These are phyloP conservation scores for Drosophila sturtevanti DNA, from an alignment of 1,140 invertebrate species.

Conservation along the genomic window DNA sequence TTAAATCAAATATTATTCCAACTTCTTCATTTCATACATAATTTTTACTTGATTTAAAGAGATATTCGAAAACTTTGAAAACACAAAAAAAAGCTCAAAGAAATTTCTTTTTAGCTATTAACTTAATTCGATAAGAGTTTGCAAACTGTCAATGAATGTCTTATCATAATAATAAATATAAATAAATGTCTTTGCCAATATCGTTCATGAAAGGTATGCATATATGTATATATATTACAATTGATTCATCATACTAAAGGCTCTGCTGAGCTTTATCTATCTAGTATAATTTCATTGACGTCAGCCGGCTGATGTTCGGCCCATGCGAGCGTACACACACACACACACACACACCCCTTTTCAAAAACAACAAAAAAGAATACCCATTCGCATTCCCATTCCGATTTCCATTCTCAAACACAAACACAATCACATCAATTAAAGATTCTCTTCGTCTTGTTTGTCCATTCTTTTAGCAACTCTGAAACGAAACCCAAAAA, in stretches of 20 bases:
- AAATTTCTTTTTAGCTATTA: no score
- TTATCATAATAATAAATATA: no score
- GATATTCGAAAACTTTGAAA: no score
- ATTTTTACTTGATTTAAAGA: no score
- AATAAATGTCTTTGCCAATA: background rate
- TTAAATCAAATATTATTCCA: no score
- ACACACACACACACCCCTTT: background rate
- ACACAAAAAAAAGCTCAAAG: no score
- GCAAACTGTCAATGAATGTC: no score
- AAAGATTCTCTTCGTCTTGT: conserved; percentile 26
- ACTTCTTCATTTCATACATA: no score
- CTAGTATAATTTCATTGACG: conserved; percentile 6
- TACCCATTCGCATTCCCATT: background rate
- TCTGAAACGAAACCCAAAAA: background rate
- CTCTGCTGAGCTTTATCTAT: conserved; percentile 3
- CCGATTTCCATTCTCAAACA: background rate
- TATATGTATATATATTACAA: background rate
- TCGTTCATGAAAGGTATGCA: background rate
- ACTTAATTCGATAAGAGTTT: no score
- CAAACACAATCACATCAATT: background rate
- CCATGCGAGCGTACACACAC: background rate
- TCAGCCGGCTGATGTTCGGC: background rate
- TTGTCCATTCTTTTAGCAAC: conserved; percentile 43
- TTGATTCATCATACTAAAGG: background rate
- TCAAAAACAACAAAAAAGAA: background rate